Evolutionary conservation across 1,140 invertebrate species (phyloP).

Genomic region (Adoxophyes honmai): DNA sequence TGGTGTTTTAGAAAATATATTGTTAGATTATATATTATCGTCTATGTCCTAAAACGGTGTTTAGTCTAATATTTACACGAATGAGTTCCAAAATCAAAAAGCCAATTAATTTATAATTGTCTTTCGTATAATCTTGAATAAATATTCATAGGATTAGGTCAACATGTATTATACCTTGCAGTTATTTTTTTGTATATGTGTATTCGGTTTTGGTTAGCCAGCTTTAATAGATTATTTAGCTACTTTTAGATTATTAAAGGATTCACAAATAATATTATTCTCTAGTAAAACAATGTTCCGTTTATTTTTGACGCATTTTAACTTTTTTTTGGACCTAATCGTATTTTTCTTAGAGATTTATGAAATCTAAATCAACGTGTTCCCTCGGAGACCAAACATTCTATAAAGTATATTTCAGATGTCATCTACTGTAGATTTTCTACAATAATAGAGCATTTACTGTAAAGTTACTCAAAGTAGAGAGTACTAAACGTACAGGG

Average conservation of each 20-base stretch:
- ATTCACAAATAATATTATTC: neutral
- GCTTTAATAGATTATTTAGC: conserved; percentile 32
- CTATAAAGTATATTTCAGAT: conserved; percentile 15
- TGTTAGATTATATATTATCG: conserved; percentile 12
- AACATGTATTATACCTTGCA: conserved; percentile 20
- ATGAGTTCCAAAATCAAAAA: neutral
- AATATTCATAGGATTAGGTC: conserved; percentile 19
- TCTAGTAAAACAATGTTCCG: neutral
- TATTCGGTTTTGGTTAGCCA: conserved; percentile 33
- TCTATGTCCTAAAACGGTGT: conserved; percentile 8
- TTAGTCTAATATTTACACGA: conserved; percentile 14
- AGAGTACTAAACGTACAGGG: neutral
- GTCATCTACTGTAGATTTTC: conserved; percentile 12
- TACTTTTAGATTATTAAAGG: conserved; percentile 14
- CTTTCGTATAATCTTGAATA: conserved; percentile 1
- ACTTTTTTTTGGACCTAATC: neutral
- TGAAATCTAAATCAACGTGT: neutral
- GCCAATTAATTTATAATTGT: neutral
- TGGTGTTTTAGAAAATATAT: conserved; percentile 34
- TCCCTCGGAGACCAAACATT: conserved; percentile 12
- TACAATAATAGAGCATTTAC: conserved; percentile 9
- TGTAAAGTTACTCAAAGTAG: neutral
- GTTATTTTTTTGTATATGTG: conserved; percentile 14
- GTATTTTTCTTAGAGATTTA: conserved; percentile 2
- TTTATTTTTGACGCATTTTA: neutral